Evolutionary conservation across 2,888 invertebrate species (phyloP), one percentile per base, ranked within the genome.

Genomic region (Deilephila elpenor): DNA sequence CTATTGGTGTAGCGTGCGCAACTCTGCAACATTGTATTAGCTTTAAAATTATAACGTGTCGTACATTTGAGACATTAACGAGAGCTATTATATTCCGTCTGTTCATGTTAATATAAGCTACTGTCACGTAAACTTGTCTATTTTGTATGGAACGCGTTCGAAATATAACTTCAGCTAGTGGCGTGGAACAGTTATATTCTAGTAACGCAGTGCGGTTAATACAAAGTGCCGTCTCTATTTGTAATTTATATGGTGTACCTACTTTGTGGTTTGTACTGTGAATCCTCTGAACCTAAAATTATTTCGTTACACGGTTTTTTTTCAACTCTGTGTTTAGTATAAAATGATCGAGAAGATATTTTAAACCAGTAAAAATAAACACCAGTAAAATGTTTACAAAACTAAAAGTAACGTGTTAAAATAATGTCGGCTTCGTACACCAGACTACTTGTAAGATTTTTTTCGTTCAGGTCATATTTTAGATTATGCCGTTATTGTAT

Each of bases 381-480:
- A 60, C 25, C 17, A 60, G 71, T 71, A 71, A 71, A 60, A 71
- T 71, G 71, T 71, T 71, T 71, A 71, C 71, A 60, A 71, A 71
- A 71, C 71, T 71, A 59, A 71, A 34, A 37, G 71, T 59, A 25
- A 44, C 37, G 59, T 67, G 44, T 51, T 67, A 44, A 25, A 67
- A 51, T 51, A 67, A 67, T 20, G 67, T 51, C 44, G 25, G 51
- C 25, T 25, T 14, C 25, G 25, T 25, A 44, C 14, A 51, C 44
- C 67, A 51, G 51, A 67, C 25, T 17, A 67, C 25, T 17, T 14
- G 51, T 25, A 34, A 5, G 44, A 5, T 51, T 37, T 44, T 53
- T 25, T 51, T 17, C 20, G 51, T 67, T 51, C 17, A 37, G 62
- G 34, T 32, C n/a, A 62, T 34, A 34, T 62, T 62, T 62, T 62